Base-by-base conservation (phyloP, 2,888 invertebrate genomes). In the Leptothorax acervorum region DNA sequence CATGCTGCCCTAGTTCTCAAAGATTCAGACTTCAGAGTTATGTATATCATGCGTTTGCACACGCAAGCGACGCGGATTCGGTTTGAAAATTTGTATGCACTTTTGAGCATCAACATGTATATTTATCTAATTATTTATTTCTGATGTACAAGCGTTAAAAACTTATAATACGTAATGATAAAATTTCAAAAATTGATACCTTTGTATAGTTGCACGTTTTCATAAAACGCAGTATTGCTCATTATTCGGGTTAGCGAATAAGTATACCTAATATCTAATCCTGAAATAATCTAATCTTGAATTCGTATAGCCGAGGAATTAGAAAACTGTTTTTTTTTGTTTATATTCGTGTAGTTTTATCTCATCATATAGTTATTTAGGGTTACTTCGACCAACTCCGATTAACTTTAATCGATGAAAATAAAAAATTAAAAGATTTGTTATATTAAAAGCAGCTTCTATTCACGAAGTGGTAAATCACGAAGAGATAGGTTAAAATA, bases 1-100 rank as follows among this genome's bases (percentile, higher is more conserved):
- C 93, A 93, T 90, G 91, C 85, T 92, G 94, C 90, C 93, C 94
- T 82, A 93, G 91, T 93, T 94, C 93, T 92, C 93, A 94, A 92
- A 93, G 90, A 87, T 91, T 92, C 89, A 51, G 51, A 63, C 53
- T 63, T 53, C 51, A 11, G 18, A 82, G 28, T 42, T 75, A 31
- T 45, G 60, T 62, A 74, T 48, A 81, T 81, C 39, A 60, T 63
- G 76, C 53, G 23, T 63, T 57, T 51, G 15, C 31, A 11, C 28
- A 31, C 39, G 39, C n/a, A 31, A 39, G 15, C 63, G 42, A 53
- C 31, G 6, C 63, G 18, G 12, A 12, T 28, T 74, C n/a, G 39
- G 9, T 73, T 51, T 45, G 9, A 62, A 60, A 57, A 51, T 71
- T 60, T 23, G 8, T n/a, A 23, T 5, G 11, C n/a, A 45, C 15